phyloP scores from a whole-genome alignment of 2,888 invertebrate species.

The Lycocerus yunnanus region DNA sequence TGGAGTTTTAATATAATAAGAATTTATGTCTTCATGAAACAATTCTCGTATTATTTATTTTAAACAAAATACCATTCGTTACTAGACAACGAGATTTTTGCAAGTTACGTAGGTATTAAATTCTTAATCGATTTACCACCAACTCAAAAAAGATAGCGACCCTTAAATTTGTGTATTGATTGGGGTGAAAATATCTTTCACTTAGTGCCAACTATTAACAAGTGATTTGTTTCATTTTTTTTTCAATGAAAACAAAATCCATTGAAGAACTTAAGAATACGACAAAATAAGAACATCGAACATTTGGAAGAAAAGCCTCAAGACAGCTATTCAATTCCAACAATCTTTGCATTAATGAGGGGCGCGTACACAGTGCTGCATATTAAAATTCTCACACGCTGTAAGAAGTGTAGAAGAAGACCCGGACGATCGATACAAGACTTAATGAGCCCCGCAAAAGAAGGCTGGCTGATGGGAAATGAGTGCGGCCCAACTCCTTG shows the following conservation, averaged over 20 bases:
- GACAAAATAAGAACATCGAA: constrained; percentile 24
- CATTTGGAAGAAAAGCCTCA: constrained; percentile 34
- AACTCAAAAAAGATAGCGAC: not conserved
- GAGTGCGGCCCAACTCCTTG: constrained; percentile 33
- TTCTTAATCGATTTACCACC: not conserved
- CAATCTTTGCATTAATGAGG: constrained; percentile 54
- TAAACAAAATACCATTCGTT: not conserved
- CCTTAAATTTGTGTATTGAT: not conserved
- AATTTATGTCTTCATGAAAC: constrained; percentile 21
- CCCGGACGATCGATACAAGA: constrained; percentile 51
- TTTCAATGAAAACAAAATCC: not conserved
- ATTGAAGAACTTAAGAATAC: constrained; percentile 5
- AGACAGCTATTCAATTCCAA: constrained; percentile 48
- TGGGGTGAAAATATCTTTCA: not conserved
- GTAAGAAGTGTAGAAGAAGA: constrained; percentile 50
- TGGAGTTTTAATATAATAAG: constrained; percentile 38
- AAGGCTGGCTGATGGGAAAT: constrained; percentile 48
- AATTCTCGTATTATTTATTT: not conserved
- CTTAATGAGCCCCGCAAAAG: constrained; percentile 54
- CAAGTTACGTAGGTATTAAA: not conserved
- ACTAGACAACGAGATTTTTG: not conserved
- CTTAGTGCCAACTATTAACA: not conserved
- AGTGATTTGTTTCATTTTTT: not conserved
- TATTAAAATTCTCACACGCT: constrained; percentile 55
- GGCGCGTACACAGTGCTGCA: constrained; percentile 51